Conservation (phyloP, 2,888 invertebrate genomes). For the Limnephilus marmoratus region DNA sequence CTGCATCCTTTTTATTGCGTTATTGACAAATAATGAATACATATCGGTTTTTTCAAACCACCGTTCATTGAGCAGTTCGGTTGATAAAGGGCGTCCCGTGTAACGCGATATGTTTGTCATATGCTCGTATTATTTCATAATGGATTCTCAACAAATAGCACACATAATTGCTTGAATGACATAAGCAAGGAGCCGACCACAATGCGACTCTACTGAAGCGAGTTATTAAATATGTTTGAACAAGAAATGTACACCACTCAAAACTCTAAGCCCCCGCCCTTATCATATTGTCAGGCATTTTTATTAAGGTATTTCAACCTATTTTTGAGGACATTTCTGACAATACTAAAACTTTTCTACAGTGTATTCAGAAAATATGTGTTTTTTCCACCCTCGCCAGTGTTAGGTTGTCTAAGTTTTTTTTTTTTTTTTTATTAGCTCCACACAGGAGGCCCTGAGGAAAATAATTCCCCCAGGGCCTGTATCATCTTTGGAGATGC, state of each 20-base stretch:
- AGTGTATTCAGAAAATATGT: conserved; percentile 27
- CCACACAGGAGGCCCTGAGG: too few species aligned
- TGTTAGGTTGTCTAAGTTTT: neutral
- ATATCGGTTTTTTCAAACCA: conserved; percentile 42
- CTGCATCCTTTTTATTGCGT: conserved; percentile 24
- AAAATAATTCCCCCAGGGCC: too few species aligned
- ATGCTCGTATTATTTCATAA: conserved; percentile 67
- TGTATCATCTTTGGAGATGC: too few species aligned
- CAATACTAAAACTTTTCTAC: conserved; percentile 38
- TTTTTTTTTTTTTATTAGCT: too few species aligned
- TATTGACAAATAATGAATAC: conserved; percentile 28
- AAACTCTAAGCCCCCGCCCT: conserved; percentile 56
- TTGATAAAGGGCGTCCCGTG: conserved; percentile 68
- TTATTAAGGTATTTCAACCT: conserved; percentile 63
- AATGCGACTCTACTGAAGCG: conserved; percentile 58
- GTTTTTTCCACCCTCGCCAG: neutral
- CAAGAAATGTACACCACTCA: conserved; percentile 58
- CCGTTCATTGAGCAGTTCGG: conserved; percentile 48
- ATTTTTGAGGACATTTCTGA: conserved; percentile 63
- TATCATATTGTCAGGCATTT: conserved; percentile 54
- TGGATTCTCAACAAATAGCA: conserved; percentile 59
- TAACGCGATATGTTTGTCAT: conserved; percentile 79
- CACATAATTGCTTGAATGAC: conserved; percentile 54
- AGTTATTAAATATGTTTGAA: conserved; percentile 65
- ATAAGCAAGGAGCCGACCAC: conserved; percentile 51